Percentiles rank a stretch among this genome's conserved stretches.
phyloP scores from a whole-genome alignment of 1,140 invertebrate species.

The Archegozetes longisetosus region DNA sequence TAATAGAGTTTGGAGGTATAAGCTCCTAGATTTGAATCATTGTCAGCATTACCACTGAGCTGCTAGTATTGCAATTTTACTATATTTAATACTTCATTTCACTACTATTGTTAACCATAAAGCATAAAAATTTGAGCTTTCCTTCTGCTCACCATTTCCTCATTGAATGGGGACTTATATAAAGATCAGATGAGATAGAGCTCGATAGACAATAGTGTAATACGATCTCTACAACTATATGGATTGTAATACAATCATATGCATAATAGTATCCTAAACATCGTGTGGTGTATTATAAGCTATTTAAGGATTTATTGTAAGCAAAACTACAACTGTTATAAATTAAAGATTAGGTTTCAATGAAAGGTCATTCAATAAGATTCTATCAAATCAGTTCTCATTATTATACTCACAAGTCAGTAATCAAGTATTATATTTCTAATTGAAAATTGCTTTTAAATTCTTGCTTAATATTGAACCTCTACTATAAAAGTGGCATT shows the following conservation, averaged over 20 bases:
- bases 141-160: background rate
- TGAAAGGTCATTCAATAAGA: too few species aligned
- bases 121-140: background rate
- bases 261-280: background rate
- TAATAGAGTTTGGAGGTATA: too few species aligned
- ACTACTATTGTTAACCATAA: background rate
- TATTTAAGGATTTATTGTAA: background rate
- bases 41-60: background rate
- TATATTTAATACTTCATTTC: background rate
- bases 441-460: too few species aligned
- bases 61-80: background rate
- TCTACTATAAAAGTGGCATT: too few species aligned
- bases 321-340: background rate
- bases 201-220: background rate
- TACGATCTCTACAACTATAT: background rate
- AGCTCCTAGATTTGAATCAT: too few species aligned
- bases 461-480: too few species aligned
- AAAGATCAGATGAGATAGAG: background rate
- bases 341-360: background rate
- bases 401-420: too few species aligned
- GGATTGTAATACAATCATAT: background rate
- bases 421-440: too few species aligned
- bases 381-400: too few species aligned
- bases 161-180: background rate
- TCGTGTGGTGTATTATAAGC: background rate